Conservation (phyloP, 2,113 vertebrate genomes). For the Macquaria ambigua region DNA sequence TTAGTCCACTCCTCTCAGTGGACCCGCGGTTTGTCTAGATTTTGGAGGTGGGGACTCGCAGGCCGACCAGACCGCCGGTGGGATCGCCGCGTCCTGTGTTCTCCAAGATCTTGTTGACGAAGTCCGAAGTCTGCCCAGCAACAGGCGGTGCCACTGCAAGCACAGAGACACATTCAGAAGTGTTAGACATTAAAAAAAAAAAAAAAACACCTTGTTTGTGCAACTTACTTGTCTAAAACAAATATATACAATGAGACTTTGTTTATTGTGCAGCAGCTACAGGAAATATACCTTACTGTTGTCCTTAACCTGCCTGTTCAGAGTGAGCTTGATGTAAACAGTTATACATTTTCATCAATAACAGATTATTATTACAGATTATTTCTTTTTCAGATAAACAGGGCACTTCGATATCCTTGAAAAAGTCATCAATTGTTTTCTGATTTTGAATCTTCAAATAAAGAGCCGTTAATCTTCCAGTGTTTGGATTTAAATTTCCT, state of each 20-base stretch:
- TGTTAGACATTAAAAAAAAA: background rate
- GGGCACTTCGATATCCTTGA: background rate
- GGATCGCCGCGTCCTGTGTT: constrained; percentile 95
- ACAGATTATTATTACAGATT: too few species aligned
- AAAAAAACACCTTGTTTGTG: background rate
- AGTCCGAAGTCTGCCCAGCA: constrained; percentile 97
- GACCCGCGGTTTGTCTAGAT: constrained; percentile 82
- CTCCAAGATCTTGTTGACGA: constrained; percentile 99
- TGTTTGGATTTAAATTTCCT: background rate
- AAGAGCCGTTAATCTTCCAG: background rate
- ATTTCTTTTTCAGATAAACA: background rate
- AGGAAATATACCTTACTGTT: background rate
- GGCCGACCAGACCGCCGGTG: constrained; percentile 96
- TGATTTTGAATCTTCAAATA: background rate
- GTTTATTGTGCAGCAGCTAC: too few species aligned
- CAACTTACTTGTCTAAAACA: background rate
- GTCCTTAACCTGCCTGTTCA: background rate
- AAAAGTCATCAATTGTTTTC: background rate
- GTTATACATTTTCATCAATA: too few species aligned
- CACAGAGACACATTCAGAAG: constrained; percentile 9
- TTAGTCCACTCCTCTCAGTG: constrained; percentile 68
- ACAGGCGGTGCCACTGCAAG: constrained; percentile 89
- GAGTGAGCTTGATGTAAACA: background rate
- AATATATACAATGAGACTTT: background rate
- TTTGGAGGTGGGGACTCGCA: constrained; percentile 94